phyloP scores from a whole-genome alignment of 2,113 vertebrate genomes.

The Halichoerus grypus region DNA sequence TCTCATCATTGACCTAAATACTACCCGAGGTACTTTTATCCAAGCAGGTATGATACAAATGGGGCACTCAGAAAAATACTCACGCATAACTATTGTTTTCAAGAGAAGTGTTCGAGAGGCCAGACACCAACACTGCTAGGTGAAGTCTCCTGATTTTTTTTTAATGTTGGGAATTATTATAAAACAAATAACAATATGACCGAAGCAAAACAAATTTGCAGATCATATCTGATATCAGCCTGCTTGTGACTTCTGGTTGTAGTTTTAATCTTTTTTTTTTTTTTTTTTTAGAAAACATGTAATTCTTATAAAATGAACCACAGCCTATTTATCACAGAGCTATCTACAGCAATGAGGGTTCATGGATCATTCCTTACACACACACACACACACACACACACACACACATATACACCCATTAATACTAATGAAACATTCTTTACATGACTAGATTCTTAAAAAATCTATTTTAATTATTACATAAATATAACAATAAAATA shows the following conservation, averaged over 20 bases:
- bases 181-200: not conserved
- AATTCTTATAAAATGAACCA: not conserved
- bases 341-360: not conserved
- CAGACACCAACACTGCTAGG: not conserved
- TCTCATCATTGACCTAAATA: slow-evolving; percentile 59
- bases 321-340: not conserved
- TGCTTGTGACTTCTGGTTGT: not conserved
- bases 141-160: not conserved
- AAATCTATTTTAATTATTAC: not conserved
- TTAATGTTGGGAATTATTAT: not conserved
- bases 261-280: not conserved
- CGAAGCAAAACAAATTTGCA: not conserved
- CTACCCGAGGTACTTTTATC: slow-evolving; percentile 66
- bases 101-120: not conserved
- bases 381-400: not conserved
- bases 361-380: not conserved
- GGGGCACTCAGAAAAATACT: slow-evolving; percentile 72
- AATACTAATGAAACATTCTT: not conserved
- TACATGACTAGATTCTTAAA: not conserved
- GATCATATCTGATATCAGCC: not conserved
- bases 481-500: not conserved
- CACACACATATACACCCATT: not conserved
- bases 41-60: slow-evolving; percentile 30
- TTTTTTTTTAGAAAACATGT: not conserved
- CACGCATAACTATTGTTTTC: not conserved